A percentile compares a stretch with the other conserved stretches of the same genome.
Conservation (phyloP, 2,888 invertebrate species). For the Balanococcus diminutus region DNA sequence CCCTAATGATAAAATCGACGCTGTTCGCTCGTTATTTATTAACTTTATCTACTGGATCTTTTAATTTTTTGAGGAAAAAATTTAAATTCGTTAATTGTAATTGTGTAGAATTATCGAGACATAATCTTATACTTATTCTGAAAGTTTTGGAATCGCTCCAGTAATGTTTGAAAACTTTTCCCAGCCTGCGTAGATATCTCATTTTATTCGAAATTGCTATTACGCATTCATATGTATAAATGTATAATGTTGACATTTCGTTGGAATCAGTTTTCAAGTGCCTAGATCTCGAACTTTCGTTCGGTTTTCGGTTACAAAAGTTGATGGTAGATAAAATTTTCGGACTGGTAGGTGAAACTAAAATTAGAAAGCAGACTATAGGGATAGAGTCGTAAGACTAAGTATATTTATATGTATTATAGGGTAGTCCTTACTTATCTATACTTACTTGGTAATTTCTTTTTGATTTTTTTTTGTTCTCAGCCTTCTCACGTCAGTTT, state of each 20-base stretch:
- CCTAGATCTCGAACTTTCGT: neutral
- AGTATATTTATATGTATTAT: too few species aligned
- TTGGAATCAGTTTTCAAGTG: neutral
- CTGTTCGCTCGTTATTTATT: neutral
- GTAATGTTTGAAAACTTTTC: neutral
- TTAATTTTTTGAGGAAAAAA: neutral
- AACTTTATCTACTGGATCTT: neutral
- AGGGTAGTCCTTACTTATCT: too few species aligned
- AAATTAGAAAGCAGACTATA: too few species aligned
- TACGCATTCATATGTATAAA: neutral
- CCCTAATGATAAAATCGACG: neutral
- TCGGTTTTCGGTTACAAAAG: neutral
- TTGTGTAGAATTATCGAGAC: neutral
- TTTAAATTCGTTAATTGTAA: neutral
- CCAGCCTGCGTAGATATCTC: neutral
- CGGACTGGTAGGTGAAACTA: too few species aligned
- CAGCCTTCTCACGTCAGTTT: too few species aligned
- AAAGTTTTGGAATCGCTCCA: conserved; percentile 5
- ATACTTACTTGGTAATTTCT: too few species aligned
- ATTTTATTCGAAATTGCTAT: neutral
- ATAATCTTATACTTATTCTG: neutral
- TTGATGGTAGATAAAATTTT: neutral
- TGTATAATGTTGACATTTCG: neutral
- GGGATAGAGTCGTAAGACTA: too few species aligned
- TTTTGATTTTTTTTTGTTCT: too few species aligned